Evolutionary conservation across 2,888 invertebrate species (phyloP).

Genomic region (Philaethria dido): DNA sequence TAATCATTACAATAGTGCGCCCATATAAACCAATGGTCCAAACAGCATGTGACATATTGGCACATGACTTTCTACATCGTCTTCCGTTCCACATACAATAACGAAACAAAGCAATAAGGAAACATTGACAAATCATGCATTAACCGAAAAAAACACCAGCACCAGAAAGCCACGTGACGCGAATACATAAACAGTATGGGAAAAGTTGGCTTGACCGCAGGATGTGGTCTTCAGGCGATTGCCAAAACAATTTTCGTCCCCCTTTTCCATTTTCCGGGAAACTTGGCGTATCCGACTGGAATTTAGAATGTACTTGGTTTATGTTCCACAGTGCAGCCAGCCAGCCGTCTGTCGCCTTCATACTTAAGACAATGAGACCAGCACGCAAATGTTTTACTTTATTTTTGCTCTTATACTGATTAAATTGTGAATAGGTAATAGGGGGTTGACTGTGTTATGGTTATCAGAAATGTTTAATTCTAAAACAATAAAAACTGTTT

Average conservation of each 20-base stretch:
- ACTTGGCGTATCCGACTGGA: conserved; percentile 68
- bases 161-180: conserved; percentile 53
- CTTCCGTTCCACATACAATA: conserved; percentile 9
- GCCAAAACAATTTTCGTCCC: conserved; percentile 76
- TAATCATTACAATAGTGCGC: not conserved
- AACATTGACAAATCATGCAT: conserved; percentile 32
- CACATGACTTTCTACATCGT: conserved; percentile 1
- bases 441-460: not conserved
- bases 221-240: conserved; percentile 76
- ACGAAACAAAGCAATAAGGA: conserved; percentile 16
- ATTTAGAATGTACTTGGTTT: conserved; percentile 64
- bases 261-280: conserved; percentile 74
- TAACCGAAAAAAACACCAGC: conserved; percentile 38
- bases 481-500: no score
- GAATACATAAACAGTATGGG: conserved; percentile 70
- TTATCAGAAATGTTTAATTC: no score
- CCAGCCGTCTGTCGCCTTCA: conserved; percentile 51
- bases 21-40: not conserved
- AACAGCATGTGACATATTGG: not conserved
- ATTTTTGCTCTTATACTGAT: conserved; percentile 37
- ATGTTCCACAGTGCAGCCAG: conserved; percentile 53
- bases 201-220: conserved; percentile 79
- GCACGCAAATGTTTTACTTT: conserved; percentile 20
- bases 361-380: conserved; percentile 53
- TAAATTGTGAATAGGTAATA: conserved; percentile 26